Conservation (phyloP, 2,113 vertebrate species). For the Hemiscyllium ocellatum region DNA sequence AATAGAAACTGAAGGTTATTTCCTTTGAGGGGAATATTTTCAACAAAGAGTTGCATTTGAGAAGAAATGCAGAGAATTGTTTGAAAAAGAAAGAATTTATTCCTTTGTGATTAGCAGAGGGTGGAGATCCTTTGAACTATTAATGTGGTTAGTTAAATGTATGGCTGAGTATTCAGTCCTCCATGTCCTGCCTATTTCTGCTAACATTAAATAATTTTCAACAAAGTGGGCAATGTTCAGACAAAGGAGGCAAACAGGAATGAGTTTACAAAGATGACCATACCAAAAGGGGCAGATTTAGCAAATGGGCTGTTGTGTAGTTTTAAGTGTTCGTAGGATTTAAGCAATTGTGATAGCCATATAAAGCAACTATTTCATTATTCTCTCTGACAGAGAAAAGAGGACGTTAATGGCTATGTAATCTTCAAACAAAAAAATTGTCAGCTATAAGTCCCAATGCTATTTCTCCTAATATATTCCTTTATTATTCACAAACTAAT, state of each 20-base stretch:
- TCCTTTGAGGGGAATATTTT: conserved; percentile 33
- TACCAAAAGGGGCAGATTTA: background rate
- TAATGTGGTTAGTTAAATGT: conserved; percentile 21
- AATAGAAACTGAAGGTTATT: conserved; percentile 27
- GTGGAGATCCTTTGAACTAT: conserved; percentile 34
- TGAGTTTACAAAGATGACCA: background rate
- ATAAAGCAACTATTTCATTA: background rate
- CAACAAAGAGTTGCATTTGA: background rate
- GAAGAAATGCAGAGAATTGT: conserved; percentile 25
- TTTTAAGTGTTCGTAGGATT: background rate
- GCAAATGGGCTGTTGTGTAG: background rate
- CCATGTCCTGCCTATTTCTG: background rate
- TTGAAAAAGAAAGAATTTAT: conserved; percentile 28
- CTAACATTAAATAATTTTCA: conserved; percentile 8
- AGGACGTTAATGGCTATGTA: background rate
- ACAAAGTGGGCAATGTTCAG: background rate
- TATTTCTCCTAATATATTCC: background rate
- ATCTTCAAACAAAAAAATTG: background rate
- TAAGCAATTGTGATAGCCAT: background rate
- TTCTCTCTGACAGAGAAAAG: background rate
- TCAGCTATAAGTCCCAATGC: background rate
- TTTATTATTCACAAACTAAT: background rate
- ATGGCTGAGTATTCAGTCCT: conserved; percentile 2
- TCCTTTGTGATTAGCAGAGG: conserved; percentile 7
- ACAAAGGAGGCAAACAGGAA: background rate